These are phyloP conservation scores for Sitophilus oryzae DNA, from an alignment of 1,140 invertebrate species.

Conservation along the genomic window DNA sequence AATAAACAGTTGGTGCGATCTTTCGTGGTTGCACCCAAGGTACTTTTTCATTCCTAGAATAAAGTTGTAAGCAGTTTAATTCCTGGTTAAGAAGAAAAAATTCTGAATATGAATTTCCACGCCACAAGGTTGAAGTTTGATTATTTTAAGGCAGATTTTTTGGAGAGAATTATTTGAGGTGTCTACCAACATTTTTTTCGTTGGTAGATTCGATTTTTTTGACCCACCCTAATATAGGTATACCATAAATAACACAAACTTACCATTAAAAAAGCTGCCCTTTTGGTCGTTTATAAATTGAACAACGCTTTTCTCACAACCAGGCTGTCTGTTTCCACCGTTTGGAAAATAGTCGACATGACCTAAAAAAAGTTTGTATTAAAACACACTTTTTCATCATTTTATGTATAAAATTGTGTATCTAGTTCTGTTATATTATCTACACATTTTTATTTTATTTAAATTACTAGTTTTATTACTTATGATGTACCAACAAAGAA, in stretches of 20 bases:
- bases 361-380: slow-evolving; percentile 43
- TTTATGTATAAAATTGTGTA: background rate
- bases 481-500: background rate
- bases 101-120: too few species aligned
- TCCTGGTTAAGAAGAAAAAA: too few species aligned
- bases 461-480: too few species aligned
- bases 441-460: too few species aligned
- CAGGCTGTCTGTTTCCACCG: slow-evolving; percentile 77
- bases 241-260: background rate
- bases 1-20: slow-evolving; percentile 77
- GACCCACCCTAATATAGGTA: background rate
- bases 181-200: too few species aligned
- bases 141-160: too few species aligned
- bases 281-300: slow-evolving; percentile 61
- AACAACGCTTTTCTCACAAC: slow-evolving; percentile 67
- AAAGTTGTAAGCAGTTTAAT: too few species aligned
- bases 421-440: too few species aligned
- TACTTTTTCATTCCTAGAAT: slow-evolving; percentile 65
- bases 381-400: background rate
- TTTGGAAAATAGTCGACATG: slow-evolving; percentile 91
- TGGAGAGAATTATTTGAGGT: too few species aligned
- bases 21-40: slow-evolving; percentile 77
- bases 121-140: too few species aligned
- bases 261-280: slow-evolving; percentile 57
- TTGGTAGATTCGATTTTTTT: too few species aligned